These are phyloP conservation scores for Poeciliopsis infans DNA, from an alignment of 2,797 vertebrate genomes.

Conservation along the genomic window DNA sequence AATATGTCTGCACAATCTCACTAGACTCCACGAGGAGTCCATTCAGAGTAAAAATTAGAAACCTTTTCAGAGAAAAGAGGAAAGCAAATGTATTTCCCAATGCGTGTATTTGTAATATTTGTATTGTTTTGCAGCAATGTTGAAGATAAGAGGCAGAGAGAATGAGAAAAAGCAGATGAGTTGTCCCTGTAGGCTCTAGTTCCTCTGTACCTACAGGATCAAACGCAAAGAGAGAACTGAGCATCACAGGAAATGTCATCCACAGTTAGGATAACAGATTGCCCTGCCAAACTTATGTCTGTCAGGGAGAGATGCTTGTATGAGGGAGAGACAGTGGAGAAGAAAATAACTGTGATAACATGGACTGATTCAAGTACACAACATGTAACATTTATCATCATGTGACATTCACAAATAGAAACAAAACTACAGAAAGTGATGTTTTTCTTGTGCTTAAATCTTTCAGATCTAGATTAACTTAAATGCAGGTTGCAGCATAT, in stretches of 20 bases:
- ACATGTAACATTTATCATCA: background rate
- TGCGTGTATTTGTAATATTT: slow-evolving; percentile 6
- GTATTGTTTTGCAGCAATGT: slow-evolving; percentile 44
- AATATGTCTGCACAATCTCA: background rate
- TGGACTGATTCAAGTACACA: slow-evolving; percentile 17
- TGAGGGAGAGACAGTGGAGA: slow-evolving; percentile 1
- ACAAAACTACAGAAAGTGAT: background rate
- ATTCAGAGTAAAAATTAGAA: slow-evolving; percentile 5
- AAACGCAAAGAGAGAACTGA: slow-evolving; percentile 58
- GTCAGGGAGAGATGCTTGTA: slow-evolving; percentile 42
- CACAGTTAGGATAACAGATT: slow-evolving; percentile 68
- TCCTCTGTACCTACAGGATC: slow-evolving; percentile 73
- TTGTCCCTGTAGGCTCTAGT: slow-evolving; percentile 57
- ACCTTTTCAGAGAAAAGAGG: background rate
- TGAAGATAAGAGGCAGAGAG: slow-evolving; percentile 57
- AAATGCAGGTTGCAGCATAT: background rate
- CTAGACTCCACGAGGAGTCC: background rate
- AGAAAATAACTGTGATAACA: background rate
- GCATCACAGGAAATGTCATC: slow-evolving; percentile 70
- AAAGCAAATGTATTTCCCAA: slow-evolving; percentile 2
- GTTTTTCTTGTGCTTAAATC: background rate
- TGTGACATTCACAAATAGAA: background rate
- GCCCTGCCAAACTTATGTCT: slow-evolving; percentile 58
- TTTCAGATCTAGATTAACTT: background rate
- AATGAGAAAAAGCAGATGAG: slow-evolving; percentile 57